Base-by-base conservation (phyloP, 1,140 invertebrate genomes). In the Plectrocnemia conspersa region DNA sequence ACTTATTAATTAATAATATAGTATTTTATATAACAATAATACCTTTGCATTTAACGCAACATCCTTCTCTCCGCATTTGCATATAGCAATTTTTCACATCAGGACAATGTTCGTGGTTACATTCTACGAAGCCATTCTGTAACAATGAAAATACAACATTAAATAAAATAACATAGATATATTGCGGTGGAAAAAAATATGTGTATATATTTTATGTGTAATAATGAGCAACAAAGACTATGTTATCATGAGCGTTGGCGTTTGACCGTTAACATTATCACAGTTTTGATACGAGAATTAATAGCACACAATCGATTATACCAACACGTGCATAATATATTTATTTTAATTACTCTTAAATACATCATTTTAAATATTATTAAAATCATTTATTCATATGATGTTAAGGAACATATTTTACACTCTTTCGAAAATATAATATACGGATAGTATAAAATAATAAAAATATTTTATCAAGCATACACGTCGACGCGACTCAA, bases 111-210 rank as follows among this genome's bases (percentile, higher is more conserved):
- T 77, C 72, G 57, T 78, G 68, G 36, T 75, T 67, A 65, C 87
- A 89, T 59, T 82, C 80, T 0, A 88, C 85, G 65, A 82, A 82
- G 10, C 86, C 84, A 66, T 85, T 83, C 84, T 89, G 75, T 11
- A 79, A 63, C 35, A 50, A 56, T 38, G 27, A 7, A 7, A 29
- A 7, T 29, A 29, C n/a, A 6, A 7, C 27, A 29, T 7, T n/a
- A 29, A 29, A 29, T n/a, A 29, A 29, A 29, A 29, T 7, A 29
- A 29, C n/a, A 29, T n/a, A n/a, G 6, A 7, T 29, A 29, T 29
- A 7, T 29, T n/a, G 27, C 27, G n/a, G 27, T 29, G 27, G 27
- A 6, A 29, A 7, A 29, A 29, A 29, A 29, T 6, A n/a, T n/a
- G n/a, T n/a, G 27, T 29, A 29, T 29, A n/a, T 29, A 29, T 38